These are phyloP conservation scores for Cossypha heuglini DNA, from an alignment of 2,797 vertebrate genomes.

Conservation along the genomic window DNA sequence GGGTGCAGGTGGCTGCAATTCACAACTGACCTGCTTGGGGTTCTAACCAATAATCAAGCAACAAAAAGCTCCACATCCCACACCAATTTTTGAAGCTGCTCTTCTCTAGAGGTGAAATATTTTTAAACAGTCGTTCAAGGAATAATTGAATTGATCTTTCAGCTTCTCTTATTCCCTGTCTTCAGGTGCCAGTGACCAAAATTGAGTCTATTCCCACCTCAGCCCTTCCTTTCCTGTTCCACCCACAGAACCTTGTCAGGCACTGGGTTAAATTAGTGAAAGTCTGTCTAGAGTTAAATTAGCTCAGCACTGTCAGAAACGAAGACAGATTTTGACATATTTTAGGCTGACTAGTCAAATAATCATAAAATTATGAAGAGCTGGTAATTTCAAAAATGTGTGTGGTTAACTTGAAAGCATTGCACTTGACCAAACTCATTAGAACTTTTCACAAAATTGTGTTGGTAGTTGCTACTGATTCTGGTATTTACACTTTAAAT, in stretches of 20 bases:
- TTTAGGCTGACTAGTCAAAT: background rate
- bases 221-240: background rate
- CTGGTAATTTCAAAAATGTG: background rate
- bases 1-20: background rate
- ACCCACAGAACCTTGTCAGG: background rate
- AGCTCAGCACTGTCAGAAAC: background rate
- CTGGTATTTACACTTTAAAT: background rate
- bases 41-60: slow-evolving; percentile 3
- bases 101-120: slow-evolving; percentile 12
- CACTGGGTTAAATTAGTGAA: background rate
- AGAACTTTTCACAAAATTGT: background rate
- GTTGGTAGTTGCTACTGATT: background rate
- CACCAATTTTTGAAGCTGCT: slow-evolving; percentile 13
- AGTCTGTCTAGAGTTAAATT: background rate
- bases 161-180: slow-evolving; percentile 1
- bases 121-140: slow-evolving; percentile 51
- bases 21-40: background rate
- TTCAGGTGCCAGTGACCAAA: background rate
- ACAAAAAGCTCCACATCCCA: background rate
- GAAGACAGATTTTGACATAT: background rate
- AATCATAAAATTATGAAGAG: background rate
- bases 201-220: slow-evolving; percentile 26
- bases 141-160: slow-evolving; percentile 42
- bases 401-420: background rate
- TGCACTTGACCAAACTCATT: background rate